Percentiles rank a stretch among this genome's conserved stretches.
These are phyloP conservation scores for Aphelenchoides avenae DNA, from an alignment of 1,140 invertebrate species.

Conservation along the genomic window DNA sequence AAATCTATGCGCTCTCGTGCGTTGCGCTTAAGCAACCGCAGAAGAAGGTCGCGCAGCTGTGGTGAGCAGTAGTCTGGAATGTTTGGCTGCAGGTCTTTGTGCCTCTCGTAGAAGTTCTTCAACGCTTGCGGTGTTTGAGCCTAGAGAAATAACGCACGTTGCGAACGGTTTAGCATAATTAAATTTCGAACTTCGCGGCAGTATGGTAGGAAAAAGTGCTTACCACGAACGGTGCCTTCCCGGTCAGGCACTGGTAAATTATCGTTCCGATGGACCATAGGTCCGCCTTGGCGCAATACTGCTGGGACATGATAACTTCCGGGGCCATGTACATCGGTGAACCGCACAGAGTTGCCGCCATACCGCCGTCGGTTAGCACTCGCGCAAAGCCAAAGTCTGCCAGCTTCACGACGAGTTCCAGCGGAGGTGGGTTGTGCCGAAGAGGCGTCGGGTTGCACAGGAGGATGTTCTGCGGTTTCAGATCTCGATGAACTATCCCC, in stretches of 20 bases:
- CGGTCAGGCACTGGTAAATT: constrained; percentile 95
- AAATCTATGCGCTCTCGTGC: constrained; percentile 90
- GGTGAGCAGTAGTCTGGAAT: constrained; percentile 83
- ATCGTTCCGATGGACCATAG: constrained; percentile 95
- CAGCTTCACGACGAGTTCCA: constrained; percentile 86
- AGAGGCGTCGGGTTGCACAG: constrained; percentile 63
- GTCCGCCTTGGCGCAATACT: constrained; percentile 92
- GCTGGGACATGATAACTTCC: constrained; percentile 97
- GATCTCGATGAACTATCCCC: constrained; percentile 94
- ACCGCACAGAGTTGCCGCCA: constrained; percentile 97
- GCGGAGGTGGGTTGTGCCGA: constrained; percentile 73
- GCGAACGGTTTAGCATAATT: too few relatives aligned
- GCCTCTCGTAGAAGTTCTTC: constrained; percentile 94
- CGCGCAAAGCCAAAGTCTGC: constrained; percentile 98
- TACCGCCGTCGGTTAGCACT: constrained; percentile 94
- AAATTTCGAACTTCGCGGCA: background rate
- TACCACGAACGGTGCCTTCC: constrained; percentile 84
- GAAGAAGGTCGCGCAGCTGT: constrained; percentile 78
- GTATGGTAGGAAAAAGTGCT: too few relatives aligned
- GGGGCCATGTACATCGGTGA: constrained; percentile 99
- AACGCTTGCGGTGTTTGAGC: constrained; percentile 95
- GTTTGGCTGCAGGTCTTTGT: constrained; percentile 86
- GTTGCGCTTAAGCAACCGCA: constrained; percentile 81
- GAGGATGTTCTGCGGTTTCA: constrained; percentile 71
- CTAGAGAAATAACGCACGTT: constrained; percentile 60